Evolutionary conservation across 2,113 vertebrate genomes (phyloP).

Genomic region (Centropristis striata): DNA sequence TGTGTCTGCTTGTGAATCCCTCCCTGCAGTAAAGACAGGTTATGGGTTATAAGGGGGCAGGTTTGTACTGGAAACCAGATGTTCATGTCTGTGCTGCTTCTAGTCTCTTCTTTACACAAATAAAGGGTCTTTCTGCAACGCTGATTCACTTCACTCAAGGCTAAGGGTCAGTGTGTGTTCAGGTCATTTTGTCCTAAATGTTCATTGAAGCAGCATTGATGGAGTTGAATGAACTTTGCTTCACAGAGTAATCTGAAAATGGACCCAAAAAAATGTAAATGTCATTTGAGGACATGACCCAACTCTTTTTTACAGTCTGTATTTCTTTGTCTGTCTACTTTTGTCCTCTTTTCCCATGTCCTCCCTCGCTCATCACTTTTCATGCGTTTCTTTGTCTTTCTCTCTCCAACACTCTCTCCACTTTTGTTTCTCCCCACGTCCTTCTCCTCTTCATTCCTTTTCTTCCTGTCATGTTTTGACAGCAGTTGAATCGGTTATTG

Average conservation of each 20-base stretch:
- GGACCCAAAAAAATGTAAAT: too few relatives aligned
- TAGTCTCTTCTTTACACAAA: conserved; percentile 52
- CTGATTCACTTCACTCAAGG: conserved; percentile 25
- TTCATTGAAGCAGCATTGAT: not conserved
- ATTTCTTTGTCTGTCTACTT: conserved; percentile 5
- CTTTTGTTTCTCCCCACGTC: conserved; percentile 46
- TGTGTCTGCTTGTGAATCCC: conserved; percentile 64
- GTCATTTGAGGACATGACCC: not conserved
- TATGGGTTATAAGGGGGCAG: conserved; percentile 72
- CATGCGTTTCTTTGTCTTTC: conserved; percentile 32
- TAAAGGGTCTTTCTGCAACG: conserved; percentile 31
- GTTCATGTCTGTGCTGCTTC: conserved; percentile 61
- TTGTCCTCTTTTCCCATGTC: conserved; percentile 15
- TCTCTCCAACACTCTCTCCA: conserved; percentile 27
- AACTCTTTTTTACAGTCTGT: not conserved
- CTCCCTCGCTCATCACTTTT: conserved; percentile 36
- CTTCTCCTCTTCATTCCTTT: conserved; percentile 21
- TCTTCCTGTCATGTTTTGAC: conserved; percentile 57
- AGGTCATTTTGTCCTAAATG: conserved; percentile 4
- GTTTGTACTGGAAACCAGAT: conserved; percentile 82
- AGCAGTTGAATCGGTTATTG: conserved; percentile 54
- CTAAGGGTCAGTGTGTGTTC: conserved; percentile 26
- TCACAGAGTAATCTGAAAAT: too few relatives aligned
- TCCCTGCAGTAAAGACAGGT: conserved; percentile 72
- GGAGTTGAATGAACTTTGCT: not conserved